phyloP scores from a whole-genome alignment of 2,797 vertebrate genomes.

The Coendou prehensilis region DNA sequence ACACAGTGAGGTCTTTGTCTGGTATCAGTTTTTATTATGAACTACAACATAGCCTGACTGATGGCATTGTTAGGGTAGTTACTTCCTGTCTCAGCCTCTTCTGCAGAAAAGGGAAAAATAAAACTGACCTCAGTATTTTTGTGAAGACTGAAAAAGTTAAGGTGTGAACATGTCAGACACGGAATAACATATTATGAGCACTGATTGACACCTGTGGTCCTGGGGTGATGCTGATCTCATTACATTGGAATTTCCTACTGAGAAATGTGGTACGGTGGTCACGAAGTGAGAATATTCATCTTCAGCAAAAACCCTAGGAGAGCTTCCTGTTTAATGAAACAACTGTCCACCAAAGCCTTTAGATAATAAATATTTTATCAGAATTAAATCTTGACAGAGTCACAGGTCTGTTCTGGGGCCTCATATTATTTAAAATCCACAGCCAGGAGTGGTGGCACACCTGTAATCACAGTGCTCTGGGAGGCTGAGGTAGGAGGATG shows the following conservation, averaged over 20 bases:
- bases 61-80: background rate
- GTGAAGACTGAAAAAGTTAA: background rate
- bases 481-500: background rate
- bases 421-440: slow-evolving; percentile 23
- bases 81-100: background rate
- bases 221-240: background rate
- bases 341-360: background rate
- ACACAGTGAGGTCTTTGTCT: background rate
- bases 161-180: background rate
- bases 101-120: background rate
- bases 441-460: background rate
- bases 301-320: background rate
- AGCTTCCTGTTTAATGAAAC: slow-evolving; percentile 60
- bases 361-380: slow-evolving; percentile 54
- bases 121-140: background rate
- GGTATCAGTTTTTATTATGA: background rate
- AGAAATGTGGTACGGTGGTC: background rate
- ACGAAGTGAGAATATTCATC: background rate
- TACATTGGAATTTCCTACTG: background rate
- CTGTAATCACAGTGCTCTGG: background rate
- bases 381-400: slow-evolving; percentile 51
- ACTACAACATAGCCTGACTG: background rate
- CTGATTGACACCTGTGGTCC: background rate
- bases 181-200: background rate
- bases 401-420: background rate